Evolutionary conservation across 1,140 invertebrate genomes (phyloP).

Genomic region (Oncopeltus fasciatus): DNA sequence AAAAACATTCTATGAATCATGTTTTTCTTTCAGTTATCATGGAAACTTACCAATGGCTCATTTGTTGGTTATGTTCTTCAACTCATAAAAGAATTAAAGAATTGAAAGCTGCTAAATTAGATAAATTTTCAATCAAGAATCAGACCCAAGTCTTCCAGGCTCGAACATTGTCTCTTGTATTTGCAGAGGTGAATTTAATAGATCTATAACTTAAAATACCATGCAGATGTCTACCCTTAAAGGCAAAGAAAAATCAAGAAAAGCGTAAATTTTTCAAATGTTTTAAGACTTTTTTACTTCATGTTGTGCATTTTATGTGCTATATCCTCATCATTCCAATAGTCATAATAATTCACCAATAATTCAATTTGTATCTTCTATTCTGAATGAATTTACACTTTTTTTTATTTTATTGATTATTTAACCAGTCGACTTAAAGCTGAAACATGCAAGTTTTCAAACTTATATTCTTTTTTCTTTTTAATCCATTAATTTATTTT

Average conservation of each 20-base stretch:
- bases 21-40: slow-evolving; percentile 47
- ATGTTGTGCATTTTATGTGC: not conserved
- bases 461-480: not conserved
- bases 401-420: not conserved
- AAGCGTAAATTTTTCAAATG: not conserved
- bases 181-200: slow-evolving; percentile 42
- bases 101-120: slow-evolving; percentile 37
- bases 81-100: slow-evolving; percentile 47
- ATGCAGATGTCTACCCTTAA: not conserved
- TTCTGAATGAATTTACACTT: not conserved
- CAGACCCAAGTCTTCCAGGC: slow-evolving; percentile 68
- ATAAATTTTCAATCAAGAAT: slow-evolving; percentile 57
- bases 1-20: not conserved
- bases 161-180: slow-evolving; percentile 55
- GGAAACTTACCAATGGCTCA: slow-evolving; percentile 62
- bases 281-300: not conserved
- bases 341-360: not conserved
- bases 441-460: not conserved
- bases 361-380: not conserved
- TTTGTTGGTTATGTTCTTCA: slow-evolving; percentile 57
- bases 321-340: not conserved
- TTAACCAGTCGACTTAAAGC: not conserved
- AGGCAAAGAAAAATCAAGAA: not conserved
- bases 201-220: too few species aligned
- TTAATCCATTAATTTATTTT: too few species aligned